Evolutionary conservation across 1,140 invertebrate species (phyloP), one percentile per base, ranked within the genome.

Genomic region (Capitella teleta): DNA sequence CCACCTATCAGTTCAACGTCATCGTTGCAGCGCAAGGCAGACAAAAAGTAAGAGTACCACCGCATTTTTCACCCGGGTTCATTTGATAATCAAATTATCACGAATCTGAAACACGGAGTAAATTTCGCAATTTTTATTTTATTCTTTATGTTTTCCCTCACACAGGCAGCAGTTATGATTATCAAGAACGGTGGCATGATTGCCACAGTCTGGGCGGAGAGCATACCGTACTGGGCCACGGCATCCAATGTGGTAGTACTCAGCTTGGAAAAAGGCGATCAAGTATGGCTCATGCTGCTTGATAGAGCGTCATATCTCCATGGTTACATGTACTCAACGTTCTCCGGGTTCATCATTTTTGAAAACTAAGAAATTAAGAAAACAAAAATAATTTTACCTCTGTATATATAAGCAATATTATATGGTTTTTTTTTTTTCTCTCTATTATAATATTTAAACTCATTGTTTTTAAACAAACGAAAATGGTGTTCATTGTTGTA

Each of bases 321-420:
- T 57, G 68, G 68, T 19, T 71, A 67, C 58, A 69, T 71, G 68
- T 71, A 71, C 52, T 59, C 66, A 14, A 66, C 63, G 12, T 71
- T 69, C 52, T 69, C 67, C 45, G 68, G 68, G 19, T 57, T 60
- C 47, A 53, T 63, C 14, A 57, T 70, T 25, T 70, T 68, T 56
- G 38, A 53, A 23, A 56, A n/a, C n/a, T n/a, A n/a, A n/a, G n/a
- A n/a, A n/a, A n/a, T n/a, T n/a, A n/a, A n/a, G n/a, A n/a, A n/a
- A n/a, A n/a, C n/a, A n/a, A n/a, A n/a, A n/a, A n/a, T n/a, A n/a
- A n/a, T n/a, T n/a, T n/a, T n/a, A n/a, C n/a, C n/a, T n/a, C n/a
- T n/a, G n/a, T n/a, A n/a, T n/a, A n/a, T n/a, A n/a, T n/a, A n/a
- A n/a, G n/a, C n/a, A n/a, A n/a, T n/a, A n/a, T n/a, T n/a, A n/a